These are phyloP conservation scores for Salminus brasiliensis DNA, from an alignment of 2,113 vertebrate genomes.

Conservation along the genomic window DNA sequence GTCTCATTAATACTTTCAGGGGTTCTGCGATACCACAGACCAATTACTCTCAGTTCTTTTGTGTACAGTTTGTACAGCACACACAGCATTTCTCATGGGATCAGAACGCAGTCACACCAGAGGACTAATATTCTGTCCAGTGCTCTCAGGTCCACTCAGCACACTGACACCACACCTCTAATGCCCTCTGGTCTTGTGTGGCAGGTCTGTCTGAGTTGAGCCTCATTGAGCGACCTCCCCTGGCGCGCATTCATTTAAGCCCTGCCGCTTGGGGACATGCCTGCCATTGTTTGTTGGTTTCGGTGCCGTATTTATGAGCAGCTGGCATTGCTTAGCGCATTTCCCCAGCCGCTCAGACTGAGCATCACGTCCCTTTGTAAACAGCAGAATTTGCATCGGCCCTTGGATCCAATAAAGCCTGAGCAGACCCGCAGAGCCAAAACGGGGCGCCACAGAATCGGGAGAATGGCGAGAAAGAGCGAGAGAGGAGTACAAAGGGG, in stretches of 20 bases:
- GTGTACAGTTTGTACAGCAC: no score
- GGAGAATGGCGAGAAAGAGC: background rate
- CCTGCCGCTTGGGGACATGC: background rate
- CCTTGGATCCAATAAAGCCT: slow-evolving; percentile 21
- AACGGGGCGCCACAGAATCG: background rate
- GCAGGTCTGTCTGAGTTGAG: background rate
- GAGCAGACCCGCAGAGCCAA: background rate
- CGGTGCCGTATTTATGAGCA: background rate
- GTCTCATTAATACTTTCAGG: no score
- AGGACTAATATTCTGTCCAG: background rate
- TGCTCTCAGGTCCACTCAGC: background rate
- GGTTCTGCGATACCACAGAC: no score
- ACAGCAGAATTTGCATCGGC: slow-evolving; percentile 27
- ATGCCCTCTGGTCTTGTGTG: background rate
- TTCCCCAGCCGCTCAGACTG: background rate
- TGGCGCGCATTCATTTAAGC: background rate
- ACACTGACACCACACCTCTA: background rate
- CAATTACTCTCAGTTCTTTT: no score
- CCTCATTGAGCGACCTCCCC: background rate
- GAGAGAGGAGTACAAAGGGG: no score
- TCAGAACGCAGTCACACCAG: background rate
- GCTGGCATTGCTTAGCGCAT: slow-evolving; percentile 15
- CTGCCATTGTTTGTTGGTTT: slow-evolving; percentile 20
- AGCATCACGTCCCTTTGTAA: slow-evolving; percentile 8
- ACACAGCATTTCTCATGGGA: no score